Evolutionary conservation across 2,888 invertebrate species (phyloP).

Genomic region (Hymenopus coronatus): DNA sequence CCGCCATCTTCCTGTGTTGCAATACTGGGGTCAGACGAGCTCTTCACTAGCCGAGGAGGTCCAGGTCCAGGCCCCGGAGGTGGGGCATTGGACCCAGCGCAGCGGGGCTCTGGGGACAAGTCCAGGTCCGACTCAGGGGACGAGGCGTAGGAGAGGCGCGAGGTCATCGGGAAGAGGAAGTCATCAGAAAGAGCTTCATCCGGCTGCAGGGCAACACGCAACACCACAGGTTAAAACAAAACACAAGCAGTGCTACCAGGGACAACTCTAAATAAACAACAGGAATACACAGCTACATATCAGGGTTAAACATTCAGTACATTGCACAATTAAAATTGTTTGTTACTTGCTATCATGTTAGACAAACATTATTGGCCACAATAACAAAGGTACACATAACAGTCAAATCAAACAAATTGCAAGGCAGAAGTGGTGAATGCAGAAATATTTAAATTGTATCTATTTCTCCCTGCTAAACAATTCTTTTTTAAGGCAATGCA

Average conservation of each 20-base stretch:
- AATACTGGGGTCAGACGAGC: slow-evolving; percentile 92
- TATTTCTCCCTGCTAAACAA: not conserved
- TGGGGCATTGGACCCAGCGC: slow-evolving; percentile 31
- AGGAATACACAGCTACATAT: not conserved
- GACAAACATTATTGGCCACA: not conserved
- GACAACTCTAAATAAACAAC: not conserved
- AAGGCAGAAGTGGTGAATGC: not conserved
- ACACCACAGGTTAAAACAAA: not conserved
- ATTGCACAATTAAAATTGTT: not conserved
- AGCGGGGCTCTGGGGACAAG: slow-evolving; percentile 68
- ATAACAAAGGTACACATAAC: not conserved
- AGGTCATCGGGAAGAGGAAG: slow-evolving; percentile 98
- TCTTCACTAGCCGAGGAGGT: slow-evolving; percentile 62
- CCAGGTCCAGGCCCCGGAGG: slow-evolving; percentile 42
- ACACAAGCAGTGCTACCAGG: not conserved
- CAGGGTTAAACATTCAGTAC: not conserved
- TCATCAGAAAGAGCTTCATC: slow-evolving; percentile 96
- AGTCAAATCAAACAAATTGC: not conserved
- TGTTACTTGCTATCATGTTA: not conserved
- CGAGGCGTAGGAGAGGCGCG: slow-evolving; percentile 91
- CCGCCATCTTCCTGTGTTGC: slow-evolving; percentile 82
- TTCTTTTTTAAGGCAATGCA: not conserved
- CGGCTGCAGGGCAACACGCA: slow-evolving; percentile 58
- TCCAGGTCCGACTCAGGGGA: slow-evolving; percentile 95
- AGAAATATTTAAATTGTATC: not conserved